Evolutionary conservation across 1,140 invertebrate species (phyloP), one percentile per base, ranked within the genome.

Genomic region (Notospermus geniculatus): DNA sequence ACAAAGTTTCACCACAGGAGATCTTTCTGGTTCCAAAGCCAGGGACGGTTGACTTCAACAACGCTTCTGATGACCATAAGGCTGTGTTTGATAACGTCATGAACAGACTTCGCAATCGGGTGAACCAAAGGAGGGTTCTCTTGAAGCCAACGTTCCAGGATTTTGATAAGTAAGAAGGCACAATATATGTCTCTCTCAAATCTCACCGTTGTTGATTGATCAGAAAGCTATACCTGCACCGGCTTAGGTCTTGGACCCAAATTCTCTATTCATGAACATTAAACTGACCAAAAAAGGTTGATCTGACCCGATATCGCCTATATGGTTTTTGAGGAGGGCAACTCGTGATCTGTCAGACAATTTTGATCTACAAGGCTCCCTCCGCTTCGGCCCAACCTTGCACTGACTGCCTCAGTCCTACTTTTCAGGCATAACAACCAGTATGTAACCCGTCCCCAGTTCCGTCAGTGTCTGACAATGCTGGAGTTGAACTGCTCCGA

Each of bases 11-110:
- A 5, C 72, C 73, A 2, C 64, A 69, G 27, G 76, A 81, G 45
- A 73, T 73, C 29, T 82, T 79, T 70, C 54, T 69, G 9, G 71
- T 78, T 9, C 80, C 80, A 9, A 79, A 79, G 58, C 76, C 80
- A 25, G 80, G 80, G 2, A 81, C 77, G 19, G 66, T 77, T 11
- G 69, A 75, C 56, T 81, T 77, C 77, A 57, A 52, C 5, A 57
- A 68, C 60, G 74, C 75, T 15, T 67, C 67, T 7, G 66, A 69
- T 23, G 73, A 80, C 30, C 75, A 81, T 52, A 62, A 58, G 30
- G 59, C 64, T 9, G 57, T 78, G 55, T 74, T 70, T 59, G 70
- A 76, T 28, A 58, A 63, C 7, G 71, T 75, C 9, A 78, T 82
- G 74, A 62, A 74, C 11, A 57, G 73, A 27, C 59, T 80, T 41